Evolutionary conservation across 2,888 invertebrate genomes (phyloP), one percentile per base, ranked within the genome.

Genomic region (Idaea dimidiata): DNA sequence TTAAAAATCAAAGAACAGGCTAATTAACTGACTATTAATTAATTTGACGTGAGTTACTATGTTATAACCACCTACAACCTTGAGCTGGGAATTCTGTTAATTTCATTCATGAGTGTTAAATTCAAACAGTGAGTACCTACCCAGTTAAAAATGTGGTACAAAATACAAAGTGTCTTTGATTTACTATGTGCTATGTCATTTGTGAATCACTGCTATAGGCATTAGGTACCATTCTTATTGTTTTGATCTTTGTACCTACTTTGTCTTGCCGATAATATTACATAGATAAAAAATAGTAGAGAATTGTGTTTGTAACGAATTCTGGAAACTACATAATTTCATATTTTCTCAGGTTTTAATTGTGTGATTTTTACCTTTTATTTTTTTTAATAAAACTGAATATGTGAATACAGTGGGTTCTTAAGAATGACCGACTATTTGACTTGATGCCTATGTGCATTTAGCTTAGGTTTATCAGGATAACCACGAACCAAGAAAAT

Each of bases 111-210:
- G 24, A 24, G 24, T 24, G 24, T 24, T 24, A 24, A 24, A 24
- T 24, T 24, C 24, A 33, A 6, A 1, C 33, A 33, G 14, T 10
- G 10, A 14, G 43, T 43, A n/a, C n/a, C n/a, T n/a, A n/a, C n/a
- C n/a, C n/a, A 43, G 5, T 8, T 43, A 8, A 43, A 43, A 43
- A 43, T 43, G 43, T 43, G 43, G 6, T 43, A 43, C 43, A 10
- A 43, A 43, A 7, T 43, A 43, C 57, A 58, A 17, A 59, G 59
- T 62, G 17, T 53, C 64, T 66, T 62, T 61, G 65, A 17, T 65
- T 62, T 43, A 10, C 43, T 33, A 33, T 24, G 24, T 24, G 24
- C 24, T 24, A 24, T 24, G 24, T 24, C 24, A 24, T 24, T 24
- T 5, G 5, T 24, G 24, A 24, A 24, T 24, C 24, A 24, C 24